phyloP scores from a whole-genome alignment of 2,797 vertebrate species.

The Psittacula echo region DNA sequence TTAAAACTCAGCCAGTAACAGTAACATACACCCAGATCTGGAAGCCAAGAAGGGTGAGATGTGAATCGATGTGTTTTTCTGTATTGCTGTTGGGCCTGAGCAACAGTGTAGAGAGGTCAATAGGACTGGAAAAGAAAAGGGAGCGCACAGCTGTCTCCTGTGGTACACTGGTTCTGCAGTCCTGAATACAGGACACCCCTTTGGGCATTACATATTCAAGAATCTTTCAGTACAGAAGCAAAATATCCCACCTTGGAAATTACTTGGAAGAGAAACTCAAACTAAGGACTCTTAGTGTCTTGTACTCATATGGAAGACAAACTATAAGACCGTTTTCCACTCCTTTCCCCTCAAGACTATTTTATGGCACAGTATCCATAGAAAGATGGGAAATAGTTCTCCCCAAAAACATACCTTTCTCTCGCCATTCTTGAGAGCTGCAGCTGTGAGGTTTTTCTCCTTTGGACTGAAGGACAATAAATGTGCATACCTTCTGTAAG shows the following conservation, averaged over 20 bases:
- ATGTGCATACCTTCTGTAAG: background rate
- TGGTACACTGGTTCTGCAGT: background rate
- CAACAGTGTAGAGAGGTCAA: background rate
- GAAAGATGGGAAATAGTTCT: background rate
- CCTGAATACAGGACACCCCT: background rate
- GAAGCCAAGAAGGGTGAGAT: background rate
- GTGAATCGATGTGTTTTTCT: background rate
- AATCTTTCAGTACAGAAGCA: background rate
- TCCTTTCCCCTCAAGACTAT: background rate
- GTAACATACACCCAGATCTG: background rate
- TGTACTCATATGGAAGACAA: background rate
- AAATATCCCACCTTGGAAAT: background rate
- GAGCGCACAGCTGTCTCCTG: rapidly evolving
- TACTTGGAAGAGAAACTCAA: background rate
- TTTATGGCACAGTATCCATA: background rate
- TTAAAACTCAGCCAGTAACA: background rate
- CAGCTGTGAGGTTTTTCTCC: background rate
- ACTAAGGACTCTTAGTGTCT: background rate
- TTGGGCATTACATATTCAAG: background rate
- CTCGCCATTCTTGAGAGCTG: background rate
- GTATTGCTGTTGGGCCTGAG: background rate
- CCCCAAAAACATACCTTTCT: background rate
- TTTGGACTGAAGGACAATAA: background rate
- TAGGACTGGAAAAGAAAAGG: background rate
- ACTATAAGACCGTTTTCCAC: background rate